Conservation (phyloP, 2,113 vertebrate species). For the Coryphaenoides rupestris region DNA sequence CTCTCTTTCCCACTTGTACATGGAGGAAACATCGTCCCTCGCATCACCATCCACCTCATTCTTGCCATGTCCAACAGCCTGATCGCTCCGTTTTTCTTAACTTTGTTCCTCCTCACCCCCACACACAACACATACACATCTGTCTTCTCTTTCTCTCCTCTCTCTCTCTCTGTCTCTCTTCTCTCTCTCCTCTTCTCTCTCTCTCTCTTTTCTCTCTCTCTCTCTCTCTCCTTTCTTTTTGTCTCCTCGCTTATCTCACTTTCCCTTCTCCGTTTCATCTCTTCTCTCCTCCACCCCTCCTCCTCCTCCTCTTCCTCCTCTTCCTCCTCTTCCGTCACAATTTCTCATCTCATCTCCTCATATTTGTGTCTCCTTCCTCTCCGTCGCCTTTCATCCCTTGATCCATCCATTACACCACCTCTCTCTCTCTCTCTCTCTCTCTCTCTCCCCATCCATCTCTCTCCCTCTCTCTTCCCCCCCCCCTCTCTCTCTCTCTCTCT, state of each 20-base stretch:
- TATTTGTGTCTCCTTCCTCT: not conserved
- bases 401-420: not conserved
- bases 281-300: too few species aligned
- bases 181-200: slow-evolving; percentile 29
- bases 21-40: too few species aligned
- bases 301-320: not conserved
- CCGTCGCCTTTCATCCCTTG: not conserved
- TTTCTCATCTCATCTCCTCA: not conserved
- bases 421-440: slow-evolving; percentile 34
- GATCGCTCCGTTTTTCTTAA: too few species aligned
- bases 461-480: too few species aligned
- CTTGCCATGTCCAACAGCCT: too few species aligned
- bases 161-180: slow-evolving; percentile 27
- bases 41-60: too few species aligned
- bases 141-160: slow-evolving; percentile 32
- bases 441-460: too few species aligned
- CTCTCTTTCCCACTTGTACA: too few species aligned
- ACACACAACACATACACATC: slow-evolving; percentile 1
- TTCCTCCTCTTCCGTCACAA: not conserved
- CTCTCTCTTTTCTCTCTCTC: not conserved
- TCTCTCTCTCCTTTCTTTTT: slow-evolving; percentile 4
- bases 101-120: too few species aligned
- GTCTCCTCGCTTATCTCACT: not conserved
- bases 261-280: not conserved
- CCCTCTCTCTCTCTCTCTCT: too few species aligned